Evolutionary conservation across 2,888 invertebrate genomes (phyloP).

Genomic region (Sinodicranocentrus sp.): DNA sequence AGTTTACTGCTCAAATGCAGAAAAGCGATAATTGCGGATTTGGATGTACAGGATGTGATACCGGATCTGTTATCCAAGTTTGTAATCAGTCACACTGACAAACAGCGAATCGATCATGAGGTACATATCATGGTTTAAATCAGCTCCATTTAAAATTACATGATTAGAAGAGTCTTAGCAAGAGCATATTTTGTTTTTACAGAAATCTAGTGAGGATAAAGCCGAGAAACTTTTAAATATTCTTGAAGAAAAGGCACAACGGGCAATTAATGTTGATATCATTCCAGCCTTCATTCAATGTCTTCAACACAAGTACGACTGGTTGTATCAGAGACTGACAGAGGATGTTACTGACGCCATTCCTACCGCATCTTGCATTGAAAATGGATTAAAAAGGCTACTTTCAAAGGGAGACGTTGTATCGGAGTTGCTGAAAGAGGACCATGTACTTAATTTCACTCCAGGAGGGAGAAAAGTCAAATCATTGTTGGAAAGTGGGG

Average conservation of each 20-base stretch:
- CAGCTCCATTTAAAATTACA: not conserved
- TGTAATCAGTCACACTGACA: constrained; percentile 78
- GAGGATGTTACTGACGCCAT: constrained; percentile 72
- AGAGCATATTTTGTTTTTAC: not conserved
- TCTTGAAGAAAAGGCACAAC: constrained; percentile 60
- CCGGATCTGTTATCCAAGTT: constrained; percentile 80
- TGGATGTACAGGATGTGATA: constrained; percentile 80
- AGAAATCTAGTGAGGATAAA: constrained; percentile 70
- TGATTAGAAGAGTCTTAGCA: not conserved
- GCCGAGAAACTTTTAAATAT: constrained; percentile 66
- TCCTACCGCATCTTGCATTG: not conserved
- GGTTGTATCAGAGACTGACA: constrained; percentile 72
- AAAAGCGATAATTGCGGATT: constrained; percentile 80
- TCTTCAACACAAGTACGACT: constrained; percentile 73
- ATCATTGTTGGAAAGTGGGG: constrained; percentile 70
- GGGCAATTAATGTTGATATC: constrained; percentile 31
- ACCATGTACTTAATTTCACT: not conserved
- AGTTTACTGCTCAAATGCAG: constrained; percentile 27
- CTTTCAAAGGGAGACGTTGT: not conserved
- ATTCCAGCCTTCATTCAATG: constrained; percentile 69
- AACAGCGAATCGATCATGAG: constrained; percentile 73
- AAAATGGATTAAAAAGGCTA: constrained; percentile 16
- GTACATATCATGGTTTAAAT: constrained; percentile 37
- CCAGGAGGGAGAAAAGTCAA: constrained; percentile 31
- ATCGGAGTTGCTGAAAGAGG: constrained; percentile 13